phyloP scores from a whole-genome alignment of 2,888 invertebrate species.

The Zaprionus bogoriensis region DNA sequence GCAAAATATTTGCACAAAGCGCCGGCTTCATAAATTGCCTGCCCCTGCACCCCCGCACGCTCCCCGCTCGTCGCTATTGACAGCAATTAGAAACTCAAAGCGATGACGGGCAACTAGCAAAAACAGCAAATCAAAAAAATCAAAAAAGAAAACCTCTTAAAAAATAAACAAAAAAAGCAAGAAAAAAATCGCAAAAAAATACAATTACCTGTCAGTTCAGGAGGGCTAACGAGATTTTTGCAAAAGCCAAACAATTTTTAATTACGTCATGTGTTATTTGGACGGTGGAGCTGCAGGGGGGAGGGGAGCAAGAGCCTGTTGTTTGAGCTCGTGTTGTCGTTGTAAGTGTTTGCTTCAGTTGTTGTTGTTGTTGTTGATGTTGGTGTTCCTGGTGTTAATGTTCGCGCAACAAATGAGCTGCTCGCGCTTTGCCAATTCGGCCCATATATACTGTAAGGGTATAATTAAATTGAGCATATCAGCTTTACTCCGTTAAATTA shows the following conservation, averaged over 20 bases:
- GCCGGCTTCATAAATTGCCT: constrained; percentile 52
- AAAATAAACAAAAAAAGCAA: constrained; percentile 15
- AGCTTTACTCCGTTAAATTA: too few species aligned
- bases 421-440: not conserved
- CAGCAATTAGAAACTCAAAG: constrained; percentile 79
- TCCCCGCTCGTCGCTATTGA: constrained; percentile 50
- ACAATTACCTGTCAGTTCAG: constrained; percentile 36
- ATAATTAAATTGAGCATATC: too few species aligned
- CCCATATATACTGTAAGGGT: not conserved
- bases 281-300: not conserved
- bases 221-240: constrained; percentile 43
- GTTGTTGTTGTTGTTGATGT: not conserved
- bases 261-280: constrained; percentile 56
- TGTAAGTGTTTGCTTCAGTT: not conserved
- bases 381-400: not conserved
- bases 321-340: not conserved
- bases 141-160: constrained; percentile 5
- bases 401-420: too few species aligned
- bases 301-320: not conserved
- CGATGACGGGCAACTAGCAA: constrained; percentile 61
- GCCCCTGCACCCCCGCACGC: not conserved
- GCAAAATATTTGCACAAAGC: constrained; percentile 74
- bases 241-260: constrained; percentile 70
- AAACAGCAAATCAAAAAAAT: constrained; percentile 44
- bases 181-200: not conserved